These are phyloP conservation scores for Caretta caretta DNA, from an alignment of 2,113 vertebrate species.

Conservation along the genomic window DNA sequence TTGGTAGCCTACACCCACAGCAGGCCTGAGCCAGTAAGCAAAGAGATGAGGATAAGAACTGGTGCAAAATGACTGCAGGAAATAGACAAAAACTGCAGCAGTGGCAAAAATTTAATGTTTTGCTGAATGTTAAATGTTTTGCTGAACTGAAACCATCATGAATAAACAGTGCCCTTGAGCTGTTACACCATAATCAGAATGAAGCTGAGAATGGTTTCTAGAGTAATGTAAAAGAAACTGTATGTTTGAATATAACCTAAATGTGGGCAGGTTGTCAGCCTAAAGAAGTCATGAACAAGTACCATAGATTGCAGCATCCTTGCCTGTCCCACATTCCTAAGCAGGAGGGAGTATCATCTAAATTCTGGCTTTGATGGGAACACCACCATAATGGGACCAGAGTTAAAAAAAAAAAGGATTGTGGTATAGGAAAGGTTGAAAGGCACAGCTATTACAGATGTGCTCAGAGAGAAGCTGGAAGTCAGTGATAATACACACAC, in stretches of 20 bases:
- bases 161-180: neutral
- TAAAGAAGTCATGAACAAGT: neutral
- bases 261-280: neutral
- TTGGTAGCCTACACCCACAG: neutral
- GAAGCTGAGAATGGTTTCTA: neutral
- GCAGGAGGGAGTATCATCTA: no score
- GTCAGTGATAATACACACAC: neutral
- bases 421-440: neutral
- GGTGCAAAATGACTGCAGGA: neutral
- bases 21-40: neutral
- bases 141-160: neutral
- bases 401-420: neutral
- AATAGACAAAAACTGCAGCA: neutral
- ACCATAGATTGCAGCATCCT: neutral
- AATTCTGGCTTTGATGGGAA: neutral
- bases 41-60: neutral
- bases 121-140: neutral
- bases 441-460: neutral
- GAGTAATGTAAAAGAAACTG: neutral
- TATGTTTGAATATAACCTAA: neutral
- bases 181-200: neutral
- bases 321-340: neutral
- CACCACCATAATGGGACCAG: neutral
- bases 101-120: neutral
- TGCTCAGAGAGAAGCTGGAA: neutral